Percentiles rank a stretch among this genome's conserved stretches.
Evolutionary conservation across 2,888 invertebrate species (phyloP).

Genomic region (Agrochola lychnidis): DNA sequence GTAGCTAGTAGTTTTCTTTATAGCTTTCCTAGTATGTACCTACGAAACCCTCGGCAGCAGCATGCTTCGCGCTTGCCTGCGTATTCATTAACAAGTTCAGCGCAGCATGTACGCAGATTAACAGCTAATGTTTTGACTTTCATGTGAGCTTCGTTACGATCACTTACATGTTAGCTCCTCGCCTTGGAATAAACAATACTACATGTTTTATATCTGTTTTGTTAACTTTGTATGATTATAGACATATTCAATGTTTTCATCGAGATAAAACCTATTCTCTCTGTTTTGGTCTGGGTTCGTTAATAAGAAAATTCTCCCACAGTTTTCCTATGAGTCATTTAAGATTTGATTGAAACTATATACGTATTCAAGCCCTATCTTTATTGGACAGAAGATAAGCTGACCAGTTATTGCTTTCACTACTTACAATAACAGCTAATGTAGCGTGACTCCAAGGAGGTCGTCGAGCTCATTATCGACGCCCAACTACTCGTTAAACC

Average conservation of each 20-base stretch:
- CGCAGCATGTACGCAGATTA: constrained; percentile 51
- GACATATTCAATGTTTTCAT: background rate
- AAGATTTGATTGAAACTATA: background rate
- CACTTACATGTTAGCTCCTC: constrained; percentile 6
- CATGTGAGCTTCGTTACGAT: constrained; percentile 22
- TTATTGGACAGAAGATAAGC: constrained; percentile 37
- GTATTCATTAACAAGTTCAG: constrained; percentile 50
- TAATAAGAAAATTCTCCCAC: background rate
- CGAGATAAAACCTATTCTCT: background rate
- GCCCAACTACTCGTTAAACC: constrained; percentile 75
- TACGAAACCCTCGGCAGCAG: constrained; percentile 27
- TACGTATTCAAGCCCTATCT: constrained; percentile 18
- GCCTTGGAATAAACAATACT: background rate
- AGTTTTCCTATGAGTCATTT: background rate
- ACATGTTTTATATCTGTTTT: background rate
- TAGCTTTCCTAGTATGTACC: background rate
- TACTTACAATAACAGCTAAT: constrained; percentile 72
- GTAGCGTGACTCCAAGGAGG: constrained; percentile 76
- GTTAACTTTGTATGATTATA: background rate
- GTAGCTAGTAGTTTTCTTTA: constrained; percentile 1
- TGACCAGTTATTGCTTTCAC: constrained; percentile 72
- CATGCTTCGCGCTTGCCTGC: constrained; percentile 21
- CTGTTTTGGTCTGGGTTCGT: background rate
- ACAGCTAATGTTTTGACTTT: constrained; percentile 42
- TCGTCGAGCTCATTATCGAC: constrained; percentile 74